phyloP scores from a whole-genome alignment of 2,888 invertebrate genomes.

The Apamea sordens region DNA sequence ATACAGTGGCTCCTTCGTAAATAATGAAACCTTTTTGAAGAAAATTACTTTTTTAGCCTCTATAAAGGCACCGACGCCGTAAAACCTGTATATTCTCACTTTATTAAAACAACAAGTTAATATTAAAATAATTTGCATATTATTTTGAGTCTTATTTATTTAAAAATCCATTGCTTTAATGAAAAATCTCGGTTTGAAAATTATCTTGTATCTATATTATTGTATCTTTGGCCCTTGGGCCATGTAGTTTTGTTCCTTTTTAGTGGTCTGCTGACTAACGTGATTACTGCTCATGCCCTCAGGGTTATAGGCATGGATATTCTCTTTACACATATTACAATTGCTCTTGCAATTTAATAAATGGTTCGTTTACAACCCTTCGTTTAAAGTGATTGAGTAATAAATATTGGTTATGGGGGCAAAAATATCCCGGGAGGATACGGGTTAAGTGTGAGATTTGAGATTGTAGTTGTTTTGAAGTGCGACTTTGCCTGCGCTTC shows the following conservation, averaged over 20 bases:
- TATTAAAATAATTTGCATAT: constrained; percentile 47
- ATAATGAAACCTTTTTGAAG: constrained; percentile 41
- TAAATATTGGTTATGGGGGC: constrained; percentile 42
- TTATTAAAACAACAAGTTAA: constrained; percentile 49
- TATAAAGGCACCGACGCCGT: constrained; percentile 7
- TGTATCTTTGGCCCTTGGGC: constrained; percentile 50
- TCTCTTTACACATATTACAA: constrained; percentile 65
- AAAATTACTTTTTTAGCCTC: constrained; percentile 36
- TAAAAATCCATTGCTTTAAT: constrained; percentile 22
- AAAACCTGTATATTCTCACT: constrained; percentile 45
- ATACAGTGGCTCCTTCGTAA: constrained; percentile 36
- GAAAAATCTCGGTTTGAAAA: constrained; percentile 36
- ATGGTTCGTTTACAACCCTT: constrained; percentile 71
- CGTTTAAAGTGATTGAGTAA: constrained; percentile 57
- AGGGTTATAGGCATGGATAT: constrained; percentile 59
- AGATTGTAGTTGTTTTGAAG: background rate
- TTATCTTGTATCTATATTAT: constrained; percentile 51
- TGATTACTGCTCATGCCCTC: constrained; percentile 63
- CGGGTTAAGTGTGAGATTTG: constrained; percentile 17
- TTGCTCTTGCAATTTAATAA: constrained; percentile 72
- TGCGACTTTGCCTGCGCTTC: background rate
- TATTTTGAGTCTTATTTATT: constrained; percentile 33
- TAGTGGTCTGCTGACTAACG: constrained; percentile 52
- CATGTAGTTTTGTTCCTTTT: constrained; percentile 55
- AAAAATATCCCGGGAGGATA: constrained; percentile 4